Percentiles rank a stretch among this genome's conserved stretches.
phyloP scores from a whole-genome alignment of 2,888 invertebrate species.

The Melipona bicolor region DNA sequence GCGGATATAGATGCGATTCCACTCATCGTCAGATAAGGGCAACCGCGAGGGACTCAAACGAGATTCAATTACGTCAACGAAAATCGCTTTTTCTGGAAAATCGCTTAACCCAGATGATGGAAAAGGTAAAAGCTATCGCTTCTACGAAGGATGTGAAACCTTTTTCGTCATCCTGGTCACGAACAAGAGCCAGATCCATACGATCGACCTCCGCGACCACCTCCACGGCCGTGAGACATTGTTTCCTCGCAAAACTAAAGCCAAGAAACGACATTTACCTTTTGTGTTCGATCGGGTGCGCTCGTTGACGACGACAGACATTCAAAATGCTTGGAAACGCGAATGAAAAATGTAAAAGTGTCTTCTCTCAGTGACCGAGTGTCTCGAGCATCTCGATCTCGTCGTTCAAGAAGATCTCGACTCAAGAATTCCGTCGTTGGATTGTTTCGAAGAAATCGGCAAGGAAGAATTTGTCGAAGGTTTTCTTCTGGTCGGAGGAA shows the following conservation, averaged over 20 bases:
- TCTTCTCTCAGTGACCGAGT: background rate
- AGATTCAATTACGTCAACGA: conserved; percentile 10
- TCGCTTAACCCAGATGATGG: conserved; percentile 18
- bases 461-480: background rate
- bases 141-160: conserved; percentile 68
- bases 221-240: conserved; percentile 55
- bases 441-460: background rate
- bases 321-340: background rate
- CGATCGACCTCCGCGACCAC: conserved; percentile 75
- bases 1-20: background rate
- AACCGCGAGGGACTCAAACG: background rate
- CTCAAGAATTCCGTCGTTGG: background rate
- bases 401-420: background rate
- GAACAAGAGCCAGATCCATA: conserved; percentile 81
- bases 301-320: conserved; percentile 29
- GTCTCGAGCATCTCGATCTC: background rate
- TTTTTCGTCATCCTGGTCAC: conserved; percentile 76
- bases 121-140: conserved; percentile 34
- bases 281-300: conserved; percentile 64
- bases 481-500: background rate
- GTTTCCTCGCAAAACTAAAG: conserved; percentile 64
- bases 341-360: background rate
- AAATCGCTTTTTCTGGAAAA: conserved; percentile 2
- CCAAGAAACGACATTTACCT: conserved; percentile 71
- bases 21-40: background rate